Evolutionary conservation across 2,113 vertebrate species (phyloP).

Genomic region (Oriolus oriolus): DNA sequence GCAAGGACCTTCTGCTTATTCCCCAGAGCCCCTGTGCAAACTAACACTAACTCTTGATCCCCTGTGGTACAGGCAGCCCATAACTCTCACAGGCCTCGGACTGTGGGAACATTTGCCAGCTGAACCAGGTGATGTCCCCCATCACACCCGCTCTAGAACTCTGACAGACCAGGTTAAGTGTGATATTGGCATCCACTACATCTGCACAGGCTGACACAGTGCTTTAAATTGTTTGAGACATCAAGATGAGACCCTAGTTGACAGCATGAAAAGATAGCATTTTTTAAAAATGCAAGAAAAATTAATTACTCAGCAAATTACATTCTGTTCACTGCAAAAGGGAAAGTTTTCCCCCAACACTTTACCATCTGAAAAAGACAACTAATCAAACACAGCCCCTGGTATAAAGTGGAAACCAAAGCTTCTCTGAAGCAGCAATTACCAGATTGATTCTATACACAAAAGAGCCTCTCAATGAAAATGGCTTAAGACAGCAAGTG

Average conservation of each 20-base stretch:
- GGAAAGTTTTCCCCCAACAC: rapidly evolving
- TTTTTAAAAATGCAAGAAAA: background rate
- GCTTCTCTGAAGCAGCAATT: background rate
- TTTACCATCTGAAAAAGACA: background rate
- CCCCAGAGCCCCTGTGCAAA: background rate
- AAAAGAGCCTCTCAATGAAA: background rate
- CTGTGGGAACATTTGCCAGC: background rate
- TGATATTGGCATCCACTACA: background rate
- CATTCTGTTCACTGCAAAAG: background rate
- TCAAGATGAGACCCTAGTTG: background rate
- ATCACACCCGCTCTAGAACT: background rate
- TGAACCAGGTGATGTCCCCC: background rate
- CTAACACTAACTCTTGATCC: background rate
- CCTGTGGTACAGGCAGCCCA: background rate
- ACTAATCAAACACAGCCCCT: background rate
- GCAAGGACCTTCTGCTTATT: background rate
- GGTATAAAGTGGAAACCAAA: background rate
- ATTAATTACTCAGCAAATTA: background rate
- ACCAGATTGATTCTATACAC: background rate
- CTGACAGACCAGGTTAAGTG: background rate
- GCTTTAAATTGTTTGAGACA: background rate
- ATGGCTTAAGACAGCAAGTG: background rate
- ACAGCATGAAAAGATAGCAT: background rate
- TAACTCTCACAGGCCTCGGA: background rate
- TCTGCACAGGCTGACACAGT: background rate